These are phyloP conservation scores for Bombus pascuorum DNA, from an alignment of 1,140 invertebrate genomes.

Conservation along the genomic window DNA sequence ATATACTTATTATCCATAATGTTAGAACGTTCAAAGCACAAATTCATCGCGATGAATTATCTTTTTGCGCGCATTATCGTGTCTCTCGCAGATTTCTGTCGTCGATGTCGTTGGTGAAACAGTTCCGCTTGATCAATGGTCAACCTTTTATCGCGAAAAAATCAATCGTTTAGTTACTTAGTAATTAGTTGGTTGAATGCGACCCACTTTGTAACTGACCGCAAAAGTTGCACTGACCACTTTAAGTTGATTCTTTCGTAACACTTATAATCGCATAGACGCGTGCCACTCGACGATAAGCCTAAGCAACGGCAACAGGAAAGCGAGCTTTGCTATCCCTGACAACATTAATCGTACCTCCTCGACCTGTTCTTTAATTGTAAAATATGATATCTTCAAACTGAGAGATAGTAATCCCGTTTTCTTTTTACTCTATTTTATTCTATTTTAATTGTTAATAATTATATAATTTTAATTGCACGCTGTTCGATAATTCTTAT, in stretches of 20 bases:
- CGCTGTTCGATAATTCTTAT: not conserved
- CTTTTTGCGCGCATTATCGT: not conserved
- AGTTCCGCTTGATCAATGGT: not conserved
- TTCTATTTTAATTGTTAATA: not conserved
- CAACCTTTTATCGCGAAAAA: constrained; percentile 5
- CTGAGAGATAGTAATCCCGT: too few relatives aligned
- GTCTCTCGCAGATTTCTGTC: not conserved
- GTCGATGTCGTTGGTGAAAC: not conserved
- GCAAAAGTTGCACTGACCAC: not conserved
- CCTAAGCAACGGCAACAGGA: constrained; percentile 12
- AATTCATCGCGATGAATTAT: constrained; percentile 1
- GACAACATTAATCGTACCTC: not conserved
- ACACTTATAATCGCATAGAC: not conserved
- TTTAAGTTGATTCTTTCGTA: not conserved
- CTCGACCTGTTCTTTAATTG: not conserved
- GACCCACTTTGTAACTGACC: not conserved
- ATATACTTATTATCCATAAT: constrained; percentile 14
- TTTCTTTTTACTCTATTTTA: too few relatives aligned
- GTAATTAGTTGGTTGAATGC: not conserved
- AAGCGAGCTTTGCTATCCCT: not conserved
- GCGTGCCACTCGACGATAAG: constrained; percentile 18
- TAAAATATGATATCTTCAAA: not conserved
- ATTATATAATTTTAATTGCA: not conserved
- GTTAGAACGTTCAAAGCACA: not conserved
- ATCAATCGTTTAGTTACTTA: constrained; percentile 20